phyloP scores from a whole-genome alignment of 2,888 invertebrate species.

The Acanthosepion pharaonis region DNA sequence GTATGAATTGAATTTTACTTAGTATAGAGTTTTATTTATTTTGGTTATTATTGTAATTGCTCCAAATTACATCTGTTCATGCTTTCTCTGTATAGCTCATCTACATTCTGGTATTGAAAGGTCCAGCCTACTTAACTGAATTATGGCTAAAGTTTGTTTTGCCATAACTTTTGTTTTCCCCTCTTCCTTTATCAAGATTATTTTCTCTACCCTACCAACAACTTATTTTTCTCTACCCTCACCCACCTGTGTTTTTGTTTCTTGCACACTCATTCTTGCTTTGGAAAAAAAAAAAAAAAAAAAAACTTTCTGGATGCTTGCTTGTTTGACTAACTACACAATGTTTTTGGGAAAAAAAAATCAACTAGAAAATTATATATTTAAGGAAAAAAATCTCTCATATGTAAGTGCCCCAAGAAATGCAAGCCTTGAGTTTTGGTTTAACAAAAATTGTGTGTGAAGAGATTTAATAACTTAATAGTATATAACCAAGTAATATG shows the following conservation, averaged over 20 bases:
- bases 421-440: slow-evolving; percentile 33
- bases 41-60: too few relatives aligned
- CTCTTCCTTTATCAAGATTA: background rate
- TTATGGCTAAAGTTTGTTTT: background rate
- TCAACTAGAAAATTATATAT: background rate
- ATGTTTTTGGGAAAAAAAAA: background rate
- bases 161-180: background rate
- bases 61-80: background rate
- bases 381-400: background rate
- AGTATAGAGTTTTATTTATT: too few relatives aligned
- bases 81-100: background rate
- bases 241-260: slow-evolving; percentile 16
- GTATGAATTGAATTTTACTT: too few relatives aligned
- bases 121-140: slow-evolving; percentile 8
- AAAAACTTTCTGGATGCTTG: slow-evolving; percentile 21
- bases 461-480: slow-evolving; percentile 2
- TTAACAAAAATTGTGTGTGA: slow-evolving; percentile 20
- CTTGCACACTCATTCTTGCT: background rate
- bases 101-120: background rate
- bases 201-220: background rate
- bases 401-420: slow-evolving; percentile 17
- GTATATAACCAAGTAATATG: background rate
- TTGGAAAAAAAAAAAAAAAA: background rate
- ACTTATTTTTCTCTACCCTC: background rate
- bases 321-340: slow-evolving; percentile 17